A percentile compares a stretch with the other conserved stretches of the same genome.
Conservation (phyloP, 2,888 invertebrate species). For the Serrognathus titanus region DNA sequence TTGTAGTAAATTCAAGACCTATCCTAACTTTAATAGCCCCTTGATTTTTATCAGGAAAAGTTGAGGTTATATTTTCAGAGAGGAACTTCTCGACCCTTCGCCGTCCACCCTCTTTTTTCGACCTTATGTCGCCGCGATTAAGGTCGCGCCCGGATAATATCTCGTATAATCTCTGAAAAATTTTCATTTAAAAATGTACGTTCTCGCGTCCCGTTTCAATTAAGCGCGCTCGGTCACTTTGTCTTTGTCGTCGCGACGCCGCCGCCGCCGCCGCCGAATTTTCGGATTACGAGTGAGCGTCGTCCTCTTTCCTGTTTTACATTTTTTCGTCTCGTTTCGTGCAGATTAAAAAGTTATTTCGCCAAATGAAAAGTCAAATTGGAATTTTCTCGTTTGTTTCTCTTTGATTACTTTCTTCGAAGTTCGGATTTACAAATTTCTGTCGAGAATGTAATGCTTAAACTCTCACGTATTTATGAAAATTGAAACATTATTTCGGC, state of each 20-base stretch:
- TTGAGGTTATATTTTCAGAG: constrained; percentile 1
- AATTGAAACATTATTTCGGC: no score
- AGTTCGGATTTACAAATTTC: no score
- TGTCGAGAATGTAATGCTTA: no score
- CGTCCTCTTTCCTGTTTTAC: background rate
- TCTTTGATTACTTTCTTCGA: background rate
- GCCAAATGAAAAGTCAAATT: constrained; percentile 13
- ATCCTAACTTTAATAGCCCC: constrained; percentile 17
- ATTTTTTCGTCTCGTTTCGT: constrained; percentile 9
- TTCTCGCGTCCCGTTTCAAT: background rate
- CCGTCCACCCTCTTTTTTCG: background rate
- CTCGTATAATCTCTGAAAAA: background rate
- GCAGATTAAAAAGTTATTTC: constrained; percentile 12
- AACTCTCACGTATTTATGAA: no score
- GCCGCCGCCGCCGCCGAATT: background rate
- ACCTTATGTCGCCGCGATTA: constrained; percentile 13
- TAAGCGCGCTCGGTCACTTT: background rate
- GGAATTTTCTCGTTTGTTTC: background rate
- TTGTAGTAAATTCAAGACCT: constrained; percentile 14
- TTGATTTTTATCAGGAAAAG: constrained; percentile 15
- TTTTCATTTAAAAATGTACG: background rate
- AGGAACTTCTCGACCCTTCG: background rate
- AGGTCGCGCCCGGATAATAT: constrained; percentile 8
- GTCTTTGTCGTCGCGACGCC: background rate
- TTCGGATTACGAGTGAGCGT: background rate